Percentiles rank a stretch among this genome's conserved stretches.
phyloP scores from a whole-genome alignment of 2,888 invertebrate genomes.

The Plagodis pulveraria region DNA sequence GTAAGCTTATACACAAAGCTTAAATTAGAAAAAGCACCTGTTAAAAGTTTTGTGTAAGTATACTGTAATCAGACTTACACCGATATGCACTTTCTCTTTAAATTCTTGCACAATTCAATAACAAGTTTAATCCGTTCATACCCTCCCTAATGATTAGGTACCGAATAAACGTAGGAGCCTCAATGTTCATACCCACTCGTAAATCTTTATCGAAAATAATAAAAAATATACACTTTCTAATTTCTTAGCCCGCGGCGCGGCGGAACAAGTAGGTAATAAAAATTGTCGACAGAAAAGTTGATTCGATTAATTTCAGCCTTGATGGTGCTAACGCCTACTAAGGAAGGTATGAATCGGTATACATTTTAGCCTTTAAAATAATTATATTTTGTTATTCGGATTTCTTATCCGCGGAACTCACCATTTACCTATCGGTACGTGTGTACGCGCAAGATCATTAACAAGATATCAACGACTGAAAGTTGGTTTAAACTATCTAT shows the following conservation, averaged over 20 bases:
- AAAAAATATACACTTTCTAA: constrained; percentile 73
- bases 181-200: constrained; percentile 55
- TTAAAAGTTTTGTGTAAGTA: neutral
- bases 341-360: too few species aligned
- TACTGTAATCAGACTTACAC: constrained; percentile 5
- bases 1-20: too few species aligned
- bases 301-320: constrained; percentile 30
- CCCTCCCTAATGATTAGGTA: constrained; percentile 25
- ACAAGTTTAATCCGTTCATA: constrained; percentile 25
- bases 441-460: too few species aligned
- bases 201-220: constrained; percentile 71
- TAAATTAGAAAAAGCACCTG: too few species aligned
- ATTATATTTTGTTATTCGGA: too few species aligned
- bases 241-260: constrained; percentile 73
- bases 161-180: constrained; percentile 12
- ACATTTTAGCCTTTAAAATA: too few species aligned
- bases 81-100: constrained; percentile 34
- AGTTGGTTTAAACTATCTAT: too few species aligned
- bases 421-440: too few species aligned
- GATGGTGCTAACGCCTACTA: constrained; percentile 24
- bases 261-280: constrained; percentile 69
- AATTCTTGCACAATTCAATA: constrained; percentile 28
- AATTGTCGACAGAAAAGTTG: constrained; percentile 45
- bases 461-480: too few species aligned
- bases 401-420: too few species aligned